Evolutionary conservation across 2,888 invertebrate species (phyloP).

Genomic region (Caenorhabditis parvicauda): DNA sequence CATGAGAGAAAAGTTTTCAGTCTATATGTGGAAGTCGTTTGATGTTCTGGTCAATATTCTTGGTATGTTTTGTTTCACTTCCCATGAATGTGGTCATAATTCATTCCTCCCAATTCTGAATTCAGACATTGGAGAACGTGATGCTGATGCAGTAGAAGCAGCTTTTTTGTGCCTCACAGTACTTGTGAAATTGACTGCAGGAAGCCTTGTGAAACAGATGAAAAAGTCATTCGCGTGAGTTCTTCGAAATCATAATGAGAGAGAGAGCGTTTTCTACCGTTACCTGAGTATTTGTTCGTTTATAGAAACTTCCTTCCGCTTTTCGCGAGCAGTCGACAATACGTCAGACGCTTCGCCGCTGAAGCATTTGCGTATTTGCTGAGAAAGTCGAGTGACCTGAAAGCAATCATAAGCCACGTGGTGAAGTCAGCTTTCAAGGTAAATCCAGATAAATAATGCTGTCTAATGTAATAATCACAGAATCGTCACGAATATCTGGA

Average conservation of each 20-base stretch:
- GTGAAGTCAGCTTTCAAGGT: constrained; percentile 33
- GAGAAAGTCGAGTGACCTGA: constrained; percentile 66
- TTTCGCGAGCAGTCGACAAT: constrained; percentile 76
- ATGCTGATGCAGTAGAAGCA: constrained; percentile 72
- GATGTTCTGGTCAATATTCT: constrained; percentile 33
- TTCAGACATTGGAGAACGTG: constrained; percentile 32
- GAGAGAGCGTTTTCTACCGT: background rate
- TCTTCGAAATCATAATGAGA: background rate
- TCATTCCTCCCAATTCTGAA: no score
- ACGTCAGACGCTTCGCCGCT: constrained; percentile 87
- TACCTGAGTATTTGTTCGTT: no score
- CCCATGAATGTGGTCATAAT: no score
- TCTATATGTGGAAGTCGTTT: constrained; percentile 43
- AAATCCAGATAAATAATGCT: background rate
- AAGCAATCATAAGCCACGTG: constrained; percentile 29
- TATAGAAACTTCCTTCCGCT: constrained; percentile 67
- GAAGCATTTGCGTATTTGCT: constrained; percentile 94
- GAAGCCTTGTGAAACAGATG: constrained; percentile 79
- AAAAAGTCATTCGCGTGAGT: constrained; percentile 57
- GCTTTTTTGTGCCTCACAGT: constrained; percentile 82
- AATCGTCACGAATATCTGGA: constrained; percentile 24
- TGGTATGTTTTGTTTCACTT: constrained; percentile 10
- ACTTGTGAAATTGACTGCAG: constrained; percentile 84
- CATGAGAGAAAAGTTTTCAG: constrained; percentile 44
- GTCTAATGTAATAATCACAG: background rate